A percentile compares a stretch with the other conserved stretches of the same genome.
These are phyloP conservation scores for Rostratula benghalensis DNA, from an alignment of 2,113 vertebrate species.

Conservation along the genomic window DNA sequence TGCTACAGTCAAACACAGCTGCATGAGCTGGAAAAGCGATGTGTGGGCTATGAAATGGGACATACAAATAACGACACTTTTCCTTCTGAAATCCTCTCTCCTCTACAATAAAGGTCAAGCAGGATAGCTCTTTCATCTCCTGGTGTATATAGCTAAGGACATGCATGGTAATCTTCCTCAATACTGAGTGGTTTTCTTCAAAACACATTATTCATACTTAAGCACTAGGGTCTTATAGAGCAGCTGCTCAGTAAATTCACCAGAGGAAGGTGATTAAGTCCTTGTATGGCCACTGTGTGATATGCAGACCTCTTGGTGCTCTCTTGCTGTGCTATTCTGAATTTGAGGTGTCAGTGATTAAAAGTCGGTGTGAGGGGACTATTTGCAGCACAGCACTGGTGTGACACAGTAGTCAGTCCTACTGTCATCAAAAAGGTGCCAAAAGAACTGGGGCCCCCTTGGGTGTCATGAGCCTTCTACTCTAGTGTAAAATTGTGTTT, in stretches of 20 bases:
- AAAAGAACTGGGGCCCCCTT: neutral
- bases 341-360: slow-evolving; percentile 5
- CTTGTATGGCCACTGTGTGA: neutral
- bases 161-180: slow-evolving; percentile 45
- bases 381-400: neutral
- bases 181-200: slow-evolving; percentile 25
- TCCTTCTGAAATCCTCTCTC: slow-evolving; percentile 35
- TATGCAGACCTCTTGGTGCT: neutral
- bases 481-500: neutral
- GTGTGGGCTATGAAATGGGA: neutral
- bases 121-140: slow-evolving; percentile 46
- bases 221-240: slow-evolving; percentile 19
- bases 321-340: neutral
- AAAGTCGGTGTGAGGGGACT: neutral
- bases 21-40: neutral
- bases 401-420: neutral
- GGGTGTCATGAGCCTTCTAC: neutral
- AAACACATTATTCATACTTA: slow-evolving; percentile 61
- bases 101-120: slow-evolving; percentile 50
- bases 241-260: slow-evolving; percentile 63
- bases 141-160: slow-evolving; percentile 11
- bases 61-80: slow-evolving; percentile 42
- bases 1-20: neutral
- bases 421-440: neutral
- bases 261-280: slow-evolving; percentile 61